Evolutionary conservation across 2,797 vertebrate genomes (phyloP).

Genomic region (Brachyalestes nurse): DNA sequence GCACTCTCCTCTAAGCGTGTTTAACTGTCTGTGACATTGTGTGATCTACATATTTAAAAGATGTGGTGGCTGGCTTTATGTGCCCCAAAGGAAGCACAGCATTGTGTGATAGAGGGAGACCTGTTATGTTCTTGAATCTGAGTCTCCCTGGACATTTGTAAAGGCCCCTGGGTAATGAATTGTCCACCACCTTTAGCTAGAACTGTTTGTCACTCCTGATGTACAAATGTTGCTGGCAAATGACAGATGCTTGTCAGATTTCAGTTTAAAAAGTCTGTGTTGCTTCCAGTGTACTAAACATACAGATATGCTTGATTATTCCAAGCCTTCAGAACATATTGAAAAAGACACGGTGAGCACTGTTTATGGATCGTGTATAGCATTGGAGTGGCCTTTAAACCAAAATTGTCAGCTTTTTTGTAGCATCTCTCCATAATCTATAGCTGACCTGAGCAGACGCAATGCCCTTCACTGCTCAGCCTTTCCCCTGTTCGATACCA

Average conservation of each 20-base stretch:
- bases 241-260: background rate
- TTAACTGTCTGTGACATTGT: background rate
- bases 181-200: background rate
- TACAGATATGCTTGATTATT: background rate
- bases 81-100: too few species aligned
- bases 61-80: too few species aligned
- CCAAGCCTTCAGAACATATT: background rate
- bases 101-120: too few species aligned
- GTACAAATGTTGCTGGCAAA: background rate
- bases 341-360: background rate
- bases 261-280: background rate
- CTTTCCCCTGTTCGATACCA: conserved; percentile 32
- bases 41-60: background rate
- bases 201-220: background rate
- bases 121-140: too few species aligned
- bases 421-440: conserved; percentile 6
- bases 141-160: background rate
- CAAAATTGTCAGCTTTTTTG: background rate
- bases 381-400: conserved; percentile 2
- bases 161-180: background rate
- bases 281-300: background rate
- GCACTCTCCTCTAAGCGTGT: background rate
- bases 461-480: conserved; percentile 16
- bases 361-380: background rate
- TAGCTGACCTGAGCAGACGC: background rate